A percentile compares a stretch with the other conserved stretches of the same genome.
Conservation (phyloP, 2,888 invertebrate genomes). For the Saturnia japonica region DNA sequence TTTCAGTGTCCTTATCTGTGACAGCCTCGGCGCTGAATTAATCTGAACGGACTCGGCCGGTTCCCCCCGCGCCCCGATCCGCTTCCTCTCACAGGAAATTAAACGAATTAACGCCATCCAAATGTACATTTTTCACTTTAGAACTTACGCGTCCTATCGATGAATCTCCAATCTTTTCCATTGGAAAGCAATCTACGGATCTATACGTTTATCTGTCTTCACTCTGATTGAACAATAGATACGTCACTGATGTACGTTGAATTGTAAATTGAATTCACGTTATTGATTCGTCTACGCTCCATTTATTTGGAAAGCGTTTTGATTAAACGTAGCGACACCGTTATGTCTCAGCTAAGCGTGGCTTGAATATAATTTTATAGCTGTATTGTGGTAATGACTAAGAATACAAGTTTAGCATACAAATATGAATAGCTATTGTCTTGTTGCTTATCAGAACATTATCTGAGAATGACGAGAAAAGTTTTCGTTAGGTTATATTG, state of each 20-base stretch:
- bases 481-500: slow-evolving; percentile 33
- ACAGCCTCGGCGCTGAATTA: slow-evolving; percentile 79
- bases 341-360: slow-evolving; percentile 60
- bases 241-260: slow-evolving; percentile 77
- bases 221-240: slow-evolving; percentile 79
- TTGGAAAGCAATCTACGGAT: slow-evolving; percentile 70
- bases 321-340: slow-evolving; percentile 64
- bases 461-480: slow-evolving; percentile 31
- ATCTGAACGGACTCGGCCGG: slow-evolving; percentile 72
- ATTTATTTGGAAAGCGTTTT: slow-evolving; percentile 74
- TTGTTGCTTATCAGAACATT: slow-evolving; percentile 35
- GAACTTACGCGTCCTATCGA: slow-evolving; percentile 76
- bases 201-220: slow-evolving; percentile 79
- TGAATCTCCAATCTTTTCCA: slow-evolving; percentile 78
- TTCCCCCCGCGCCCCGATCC: slow-evolving; percentile 44
- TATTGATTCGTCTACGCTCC: slow-evolving; percentile 74
- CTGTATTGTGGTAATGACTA: slow-evolving; percentile 41
- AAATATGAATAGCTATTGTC: slow-evolving; percentile 36
- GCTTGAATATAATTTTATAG: slow-evolving; percentile 54
- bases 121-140: slow-evolving; percentile 82
- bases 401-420: slow-evolving; percentile 42
- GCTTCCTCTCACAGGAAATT: slow-evolving; percentile 79
- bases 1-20: slow-evolving; percentile 81
- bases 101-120: slow-evolving; percentile 83
- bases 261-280: slow-evolving; percentile 78